These are phyloP conservation scores for Hedya salicella DNA, from an alignment of 2,888 invertebrate genomes.

Conservation along the genomic window DNA sequence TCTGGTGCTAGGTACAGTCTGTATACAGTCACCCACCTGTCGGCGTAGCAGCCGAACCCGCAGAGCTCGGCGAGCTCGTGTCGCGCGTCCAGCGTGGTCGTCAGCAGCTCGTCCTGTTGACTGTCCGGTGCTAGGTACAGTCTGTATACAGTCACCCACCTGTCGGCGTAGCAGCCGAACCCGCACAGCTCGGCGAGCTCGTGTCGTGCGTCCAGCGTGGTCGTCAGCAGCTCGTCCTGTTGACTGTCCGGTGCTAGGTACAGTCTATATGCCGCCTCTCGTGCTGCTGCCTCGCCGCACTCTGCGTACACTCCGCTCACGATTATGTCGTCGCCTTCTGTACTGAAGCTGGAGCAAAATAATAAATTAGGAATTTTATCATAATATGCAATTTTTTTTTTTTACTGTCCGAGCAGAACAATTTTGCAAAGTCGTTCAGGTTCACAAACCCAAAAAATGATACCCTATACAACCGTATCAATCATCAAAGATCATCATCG, in stretches of 20 bases:
- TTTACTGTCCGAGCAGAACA: too few relatives aligned
- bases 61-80: constrained; percentile 93
- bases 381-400: too few relatives aligned
- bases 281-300: constrained; percentile 89
- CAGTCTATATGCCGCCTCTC: constrained; percentile 95
- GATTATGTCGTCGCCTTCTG: constrained; percentile 89
- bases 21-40: constrained; percentile 81
- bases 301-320: constrained; percentile 94
- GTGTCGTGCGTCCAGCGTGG: constrained; percentile 90
- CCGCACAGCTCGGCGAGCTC: constrained; percentile 95
- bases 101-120: constrained; percentile 90
- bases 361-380: too few relatives aligned
- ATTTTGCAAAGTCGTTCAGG: too few relatives aligned
- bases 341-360: constrained; percentile 24
- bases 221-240: constrained; percentile 90
- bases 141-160: constrained; percentile 86
- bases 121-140: constrained; percentile 92
- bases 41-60: constrained; percentile 95
- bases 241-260: constrained; percentile 91
- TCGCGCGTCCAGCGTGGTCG: constrained; percentile 89
- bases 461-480: too few relatives aligned
- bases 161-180: constrained; percentile 94
- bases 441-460: too few relatives aligned
- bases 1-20: too few relatives aligned
- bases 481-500: too few relatives aligned